phyloP scores from a whole-genome alignment of 2,888 invertebrate genomes.

The Plebejus argus region DNA sequence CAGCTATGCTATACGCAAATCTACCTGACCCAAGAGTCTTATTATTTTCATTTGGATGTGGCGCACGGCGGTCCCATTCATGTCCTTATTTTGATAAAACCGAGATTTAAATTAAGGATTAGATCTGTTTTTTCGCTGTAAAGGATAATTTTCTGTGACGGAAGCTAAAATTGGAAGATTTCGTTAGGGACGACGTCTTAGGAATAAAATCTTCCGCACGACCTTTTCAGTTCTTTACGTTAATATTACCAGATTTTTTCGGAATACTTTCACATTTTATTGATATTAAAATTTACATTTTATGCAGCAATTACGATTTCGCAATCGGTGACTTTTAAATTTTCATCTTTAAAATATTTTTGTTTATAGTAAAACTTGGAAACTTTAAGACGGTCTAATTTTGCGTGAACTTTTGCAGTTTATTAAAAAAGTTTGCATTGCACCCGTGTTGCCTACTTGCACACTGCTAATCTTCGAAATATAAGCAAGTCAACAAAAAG shows the following conservation, averaged over 20 bases:
- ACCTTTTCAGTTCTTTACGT: neutral
- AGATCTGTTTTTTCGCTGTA: constrained; percentile 4
- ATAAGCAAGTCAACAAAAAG: no score
- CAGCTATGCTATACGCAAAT: constrained; percentile 34
- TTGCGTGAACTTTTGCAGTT: neutral
- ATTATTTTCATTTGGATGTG: constrained; percentile 24
- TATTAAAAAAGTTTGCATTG: constrained; percentile 8
- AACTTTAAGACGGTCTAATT: neutral
- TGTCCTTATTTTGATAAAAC: neutral
- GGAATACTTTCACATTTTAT: neutral
- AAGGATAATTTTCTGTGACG: constrained; percentile 14
- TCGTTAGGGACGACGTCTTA: neutral
- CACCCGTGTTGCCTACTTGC: neutral
- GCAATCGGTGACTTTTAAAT: neutral
- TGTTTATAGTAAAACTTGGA: neutral
- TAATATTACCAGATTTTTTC: neutral
- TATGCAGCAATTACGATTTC: neutral
- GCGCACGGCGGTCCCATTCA: neutral
- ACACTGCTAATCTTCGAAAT: neutral
- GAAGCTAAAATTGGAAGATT: constrained; percentile 11
- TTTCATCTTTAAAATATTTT: neutral
- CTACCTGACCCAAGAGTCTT: constrained; percentile 33
- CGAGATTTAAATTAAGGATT: constrained; percentile 10
- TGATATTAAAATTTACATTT: neutral
- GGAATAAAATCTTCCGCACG: neutral